Conservation (phyloP, 2,888 invertebrate species). For the Agrenia bidenticulata region DNA sequence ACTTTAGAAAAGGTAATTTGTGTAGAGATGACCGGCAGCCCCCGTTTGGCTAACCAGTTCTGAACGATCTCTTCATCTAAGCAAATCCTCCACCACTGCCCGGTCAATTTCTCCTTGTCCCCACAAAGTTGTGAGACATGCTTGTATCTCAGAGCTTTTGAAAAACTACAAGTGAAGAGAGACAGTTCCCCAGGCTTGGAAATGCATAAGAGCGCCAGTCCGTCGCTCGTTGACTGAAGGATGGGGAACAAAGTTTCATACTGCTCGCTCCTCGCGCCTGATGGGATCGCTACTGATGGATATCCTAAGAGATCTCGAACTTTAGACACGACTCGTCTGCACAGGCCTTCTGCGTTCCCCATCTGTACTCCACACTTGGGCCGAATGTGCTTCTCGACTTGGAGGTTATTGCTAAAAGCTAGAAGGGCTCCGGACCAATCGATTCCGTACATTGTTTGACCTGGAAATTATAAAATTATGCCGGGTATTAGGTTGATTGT, state of each 20-base stretch:
- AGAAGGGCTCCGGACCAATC: neutral
- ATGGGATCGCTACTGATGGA: neutral
- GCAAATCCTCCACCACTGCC: constrained; percentile 22
- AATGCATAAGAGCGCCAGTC: constrained; percentile 23
- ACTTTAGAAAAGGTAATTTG: constrained; percentile 14
- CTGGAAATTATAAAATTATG: no score
- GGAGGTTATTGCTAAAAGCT: neutral
- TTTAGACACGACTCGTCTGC: neutral
- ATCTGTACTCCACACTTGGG: no score
- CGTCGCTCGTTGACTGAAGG: constrained; percentile 19
- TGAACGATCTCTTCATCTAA: constrained; percentile 24
- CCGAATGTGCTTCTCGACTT: neutral
- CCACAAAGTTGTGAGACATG: constrained; percentile 20
- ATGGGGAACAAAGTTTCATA: constrained; percentile 20
- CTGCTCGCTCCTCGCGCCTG: neutral
- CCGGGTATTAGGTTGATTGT: no score
- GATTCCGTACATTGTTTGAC: neutral
- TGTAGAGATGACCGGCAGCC: constrained; percentile 15
- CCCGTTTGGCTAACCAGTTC: constrained; percentile 22
- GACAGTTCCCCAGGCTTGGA: constrained; percentile 26
- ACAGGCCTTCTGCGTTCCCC: no score
- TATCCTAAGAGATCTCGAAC: neutral
- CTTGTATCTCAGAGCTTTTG: constrained; percentile 17
- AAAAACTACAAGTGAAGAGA: constrained; percentile 22
- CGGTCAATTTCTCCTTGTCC: constrained; percentile 18